These are phyloP conservation scores for Acrobasis consociella DNA, from an alignment of 2,888 invertebrate genomes.

Conservation along the genomic window DNA sequence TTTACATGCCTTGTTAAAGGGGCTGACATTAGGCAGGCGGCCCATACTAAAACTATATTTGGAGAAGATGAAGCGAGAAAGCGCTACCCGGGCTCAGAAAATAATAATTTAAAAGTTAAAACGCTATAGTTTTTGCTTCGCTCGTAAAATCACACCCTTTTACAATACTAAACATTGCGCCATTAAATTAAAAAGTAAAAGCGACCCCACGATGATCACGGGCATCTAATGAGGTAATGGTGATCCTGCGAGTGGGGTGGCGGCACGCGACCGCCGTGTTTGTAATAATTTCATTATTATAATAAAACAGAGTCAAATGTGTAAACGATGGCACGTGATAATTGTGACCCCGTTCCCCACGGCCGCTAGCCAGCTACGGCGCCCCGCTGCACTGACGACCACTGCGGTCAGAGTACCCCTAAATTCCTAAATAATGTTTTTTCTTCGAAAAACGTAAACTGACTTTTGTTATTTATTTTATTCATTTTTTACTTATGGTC, in stretches of 20 bases:
- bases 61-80: too few relatives aligned
- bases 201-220: constrained; percentile 57
- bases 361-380: background rate
- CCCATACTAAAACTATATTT: too few relatives aligned
- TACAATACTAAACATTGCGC: constrained; percentile 51
- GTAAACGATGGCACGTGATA: constrained; percentile 73
- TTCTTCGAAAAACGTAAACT: too few relatives aligned
- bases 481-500: too few relatives aligned
- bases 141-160: constrained; percentile 63
- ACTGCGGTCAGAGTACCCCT: too few relatives aligned
- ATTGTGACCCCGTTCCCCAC: constrained; percentile 44
- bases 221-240: constrained; percentile 76
- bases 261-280: constrained; percentile 60
- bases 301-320: constrained; percentile 76
- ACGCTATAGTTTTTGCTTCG: background rate
- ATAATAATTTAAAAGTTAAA: background rate
- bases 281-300: constrained; percentile 77
- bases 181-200: constrained; percentile 76
- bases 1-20: too few relatives aligned
- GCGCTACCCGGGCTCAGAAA: too few relatives aligned
- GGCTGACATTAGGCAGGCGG: too few relatives aligned
- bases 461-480: too few relatives aligned
- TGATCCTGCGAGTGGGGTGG: constrained; percentile 46
- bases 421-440: too few relatives aligned
- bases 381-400: background rate